Evolutionary conservation across 2,888 invertebrate genomes (phyloP), one percentile per base, ranked within the genome.

Genomic region (Cabera pusaria): DNA sequence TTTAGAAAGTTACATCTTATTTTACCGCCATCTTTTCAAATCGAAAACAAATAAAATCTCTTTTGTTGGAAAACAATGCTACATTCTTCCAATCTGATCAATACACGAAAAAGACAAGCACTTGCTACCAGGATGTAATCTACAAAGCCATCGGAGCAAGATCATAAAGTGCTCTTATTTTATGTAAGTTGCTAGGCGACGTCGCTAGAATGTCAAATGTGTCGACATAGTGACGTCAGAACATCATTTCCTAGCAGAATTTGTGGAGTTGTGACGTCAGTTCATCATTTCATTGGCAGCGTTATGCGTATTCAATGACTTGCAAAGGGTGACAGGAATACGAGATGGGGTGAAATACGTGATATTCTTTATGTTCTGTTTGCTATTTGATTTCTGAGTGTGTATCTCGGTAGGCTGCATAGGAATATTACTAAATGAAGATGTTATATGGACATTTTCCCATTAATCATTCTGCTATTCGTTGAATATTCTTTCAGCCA

Each of bases 291-390:
- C 56, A 63, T 61, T 58, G 58, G 52, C 48, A 55, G 56, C 52
- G 62, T 64, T 64, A 60, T 61, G 50, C 49, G 55, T 43, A 59
- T 53, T 62, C 63, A 62, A 49, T 56, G 60, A 55, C 37, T 43
- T 53, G 62, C 47, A 34, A 38, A 17, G 7, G 44, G 53, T 51
- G 51, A 49, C 44, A 52, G 36, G 51, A 55, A 50, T 49, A 42
- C 50, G 9, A 14, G 20, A 29, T 23, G 7, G 28, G 24, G 16
- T 23, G 26, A 33, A 33, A 34, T 34, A 29, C 32, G 39, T 55
- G 51, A 47, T 52, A 49, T 54, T 50, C 36, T 42, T 26, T 49
- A 28, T 36, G 16, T 23, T 43, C 23, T 44, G 34, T 42, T 20
- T 41, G 28, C 24, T 22, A 26, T 28, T 40, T 20, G 26, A 28